Evolutionary conservation across 2,797 vertebrate species (phyloP).

Genomic region (Lithobates pipiens): DNA sequence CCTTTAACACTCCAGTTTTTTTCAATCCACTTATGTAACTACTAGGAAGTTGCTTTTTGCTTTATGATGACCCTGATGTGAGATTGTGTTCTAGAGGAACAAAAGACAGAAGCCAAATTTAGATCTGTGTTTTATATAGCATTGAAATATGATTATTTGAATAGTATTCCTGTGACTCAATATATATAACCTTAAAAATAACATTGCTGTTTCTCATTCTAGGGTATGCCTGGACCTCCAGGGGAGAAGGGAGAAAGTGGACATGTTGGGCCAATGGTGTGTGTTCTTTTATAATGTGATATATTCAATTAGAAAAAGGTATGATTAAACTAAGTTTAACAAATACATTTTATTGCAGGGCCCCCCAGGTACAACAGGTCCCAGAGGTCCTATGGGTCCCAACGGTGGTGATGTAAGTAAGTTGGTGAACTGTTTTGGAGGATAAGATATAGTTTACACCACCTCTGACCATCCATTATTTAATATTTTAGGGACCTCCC

Average conservation of each 20-base stretch:
- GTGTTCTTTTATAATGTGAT: slow-evolving; percentile 21
- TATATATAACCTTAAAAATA: neutral
- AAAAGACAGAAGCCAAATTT: too few relatives aligned
- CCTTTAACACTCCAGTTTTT: too few relatives aligned
- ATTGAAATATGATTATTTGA: too few relatives aligned
- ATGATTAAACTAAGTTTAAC: neutral
- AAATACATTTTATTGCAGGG: slow-evolving; percentile 74
- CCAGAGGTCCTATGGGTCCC: slow-evolving; percentile 84
- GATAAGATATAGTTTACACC: too few relatives aligned
- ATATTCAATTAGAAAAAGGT: neutral
- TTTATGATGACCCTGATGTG: too few relatives aligned
- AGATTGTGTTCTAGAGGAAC: too few relatives aligned
- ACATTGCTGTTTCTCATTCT: slow-evolving; percentile 25
- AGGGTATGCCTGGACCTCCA: slow-evolving; percentile 87
- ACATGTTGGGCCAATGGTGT: slow-evolving; percentile 85
- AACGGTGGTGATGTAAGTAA: slow-evolving; percentile 84
- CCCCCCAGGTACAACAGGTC: slow-evolving; percentile 87
- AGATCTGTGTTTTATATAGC: too few relatives aligned
- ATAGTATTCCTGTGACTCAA: neutral
- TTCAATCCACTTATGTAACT: too few relatives aligned
- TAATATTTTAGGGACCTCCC: slow-evolving; percentile 76
- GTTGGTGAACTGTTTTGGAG: neutral
- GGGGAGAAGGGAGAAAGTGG: slow-evolving; percentile 90
- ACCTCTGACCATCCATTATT: neutral
- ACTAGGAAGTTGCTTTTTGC: too few relatives aligned